A percentile compares a stretch with the other conserved stretches of the same genome.
phyloP scores from a whole-genome alignment of 2,113 vertebrate genomes.

The Callipepla californica region DNA sequence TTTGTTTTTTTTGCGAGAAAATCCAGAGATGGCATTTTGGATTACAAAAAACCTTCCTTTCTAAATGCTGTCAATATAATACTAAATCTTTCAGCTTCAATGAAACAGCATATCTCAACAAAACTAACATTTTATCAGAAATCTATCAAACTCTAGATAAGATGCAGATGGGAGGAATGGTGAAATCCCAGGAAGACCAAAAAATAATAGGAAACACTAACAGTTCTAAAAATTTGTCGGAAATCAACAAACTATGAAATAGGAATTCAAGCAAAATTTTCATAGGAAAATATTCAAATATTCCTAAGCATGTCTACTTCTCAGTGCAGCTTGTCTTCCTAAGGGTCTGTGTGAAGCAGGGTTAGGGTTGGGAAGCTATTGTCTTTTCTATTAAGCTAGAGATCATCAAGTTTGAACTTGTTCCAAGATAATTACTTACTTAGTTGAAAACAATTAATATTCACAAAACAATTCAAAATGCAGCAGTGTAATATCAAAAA shows the following conservation, averaged over 20 bases:
- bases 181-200: constrained; percentile 27
- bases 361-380: neutral
- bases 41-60: neutral
- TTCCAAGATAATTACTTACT: neutral
- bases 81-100: constrained; percentile 16
- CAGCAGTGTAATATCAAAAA: neutral
- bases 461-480: neutral
- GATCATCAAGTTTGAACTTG: neutral
- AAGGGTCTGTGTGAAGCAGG: neutral
- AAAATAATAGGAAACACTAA: constrained; percentile 12
- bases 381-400: neutral
- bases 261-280: constrained; percentile 9
- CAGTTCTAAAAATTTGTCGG: neutral
- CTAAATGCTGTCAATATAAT: neutral
- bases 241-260: constrained; percentile 22
- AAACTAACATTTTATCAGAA: constrained; percentile 53
- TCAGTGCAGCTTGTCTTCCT: neutral
- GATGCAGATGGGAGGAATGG: constrained; percentile 27
- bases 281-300: neutral
- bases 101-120: constrained; percentile 11
- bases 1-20: neutral
- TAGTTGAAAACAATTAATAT: neutral
- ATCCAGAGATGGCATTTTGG: neutral
- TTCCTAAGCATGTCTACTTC: neutral
- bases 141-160: constrained; percentile 38